Percentiles rank a stretch among this genome's conserved stretches.
Evolutionary conservation across 2,888 invertebrate species (phyloP).

Genomic region (Drosophila nr. perissopoda): DNA sequence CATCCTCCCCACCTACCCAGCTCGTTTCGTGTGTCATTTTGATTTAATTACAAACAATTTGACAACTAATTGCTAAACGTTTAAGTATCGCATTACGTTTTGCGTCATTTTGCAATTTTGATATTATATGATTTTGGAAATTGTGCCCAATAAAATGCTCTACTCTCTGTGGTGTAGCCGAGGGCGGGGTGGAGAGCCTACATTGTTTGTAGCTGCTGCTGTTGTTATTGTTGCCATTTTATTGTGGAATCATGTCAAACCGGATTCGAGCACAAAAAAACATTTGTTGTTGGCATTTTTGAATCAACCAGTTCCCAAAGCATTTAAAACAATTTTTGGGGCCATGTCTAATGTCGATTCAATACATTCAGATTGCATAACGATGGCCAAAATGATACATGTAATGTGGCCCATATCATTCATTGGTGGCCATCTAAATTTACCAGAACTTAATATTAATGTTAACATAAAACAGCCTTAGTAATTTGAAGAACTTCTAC

Average conservation of each 20-base stretch:
- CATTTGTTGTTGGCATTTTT: slow-evolving; percentile 20
- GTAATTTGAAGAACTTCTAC: background rate
- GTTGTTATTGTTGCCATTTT: slow-evolving; percentile 41
- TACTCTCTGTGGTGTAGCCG: background rate
- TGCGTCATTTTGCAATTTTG: slow-evolving; percentile 77
- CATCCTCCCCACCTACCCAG: background rate
- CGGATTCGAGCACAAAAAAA: slow-evolving; percentile 64
- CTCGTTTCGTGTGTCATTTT: slow-evolving; percentile 70
- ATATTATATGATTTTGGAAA: slow-evolving; percentile 67
- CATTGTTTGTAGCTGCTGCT: slow-evolving; percentile 24
- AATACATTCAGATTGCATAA: slow-evolving; percentile 64
- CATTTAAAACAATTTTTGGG: slow-evolving; percentile 58
- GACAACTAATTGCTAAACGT: slow-evolving; percentile 79
- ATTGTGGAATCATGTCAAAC: slow-evolving; percentile 76
- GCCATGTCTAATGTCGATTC: slow-evolving; percentile 60
- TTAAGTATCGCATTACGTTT: slow-evolving; percentile 79
- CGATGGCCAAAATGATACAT: slow-evolving; percentile 25
- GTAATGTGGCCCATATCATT: background rate
- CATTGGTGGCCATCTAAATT: background rate
- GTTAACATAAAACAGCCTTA: background rate
- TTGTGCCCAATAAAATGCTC: slow-evolving; percentile 68
- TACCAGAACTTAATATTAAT: background rate
- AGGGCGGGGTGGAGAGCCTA: background rate
- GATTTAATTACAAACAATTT: slow-evolving; percentile 81
- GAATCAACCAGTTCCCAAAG: slow-evolving; percentile 57